Evolutionary conservation across 2,797 vertebrate species (phyloP).

Genomic region (Lacerta agilis): DNA sequence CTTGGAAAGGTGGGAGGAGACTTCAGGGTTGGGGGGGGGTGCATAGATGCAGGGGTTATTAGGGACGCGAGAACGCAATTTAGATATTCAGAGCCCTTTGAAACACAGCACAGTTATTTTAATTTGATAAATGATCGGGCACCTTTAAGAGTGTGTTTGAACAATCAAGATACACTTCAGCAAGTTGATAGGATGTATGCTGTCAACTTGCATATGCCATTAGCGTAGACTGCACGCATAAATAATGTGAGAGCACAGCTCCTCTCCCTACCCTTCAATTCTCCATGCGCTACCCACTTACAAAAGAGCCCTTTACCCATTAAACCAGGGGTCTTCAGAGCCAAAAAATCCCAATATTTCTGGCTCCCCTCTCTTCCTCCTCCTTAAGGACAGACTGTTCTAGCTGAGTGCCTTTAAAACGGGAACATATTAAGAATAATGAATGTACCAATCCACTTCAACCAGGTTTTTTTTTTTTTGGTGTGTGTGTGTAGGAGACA

Average conservation of each 20-base stretch:
- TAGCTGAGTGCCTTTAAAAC: slow-evolving; percentile 24
- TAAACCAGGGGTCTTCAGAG: slow-evolving; percentile 5
- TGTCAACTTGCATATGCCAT: slow-evolving; percentile 73
- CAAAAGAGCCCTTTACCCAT: slow-evolving; percentile 25
- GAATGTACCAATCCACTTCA: not conserved
- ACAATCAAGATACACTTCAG: slow-evolving; percentile 74
- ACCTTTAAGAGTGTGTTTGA: slow-evolving; percentile 74
- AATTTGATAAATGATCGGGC: slow-evolving; percentile 70
- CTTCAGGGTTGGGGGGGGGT: not conserved
- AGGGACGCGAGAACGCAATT: slow-evolving; percentile 2
- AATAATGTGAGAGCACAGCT: slow-evolving; percentile 43
- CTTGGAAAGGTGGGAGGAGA: slow-evolving; percentile 6
- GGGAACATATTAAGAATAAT: slow-evolving; percentile 8
- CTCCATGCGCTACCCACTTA: slow-evolving; percentile 17
- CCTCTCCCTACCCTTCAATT: slow-evolving; percentile 12
- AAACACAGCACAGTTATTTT: slow-evolving; percentile 50
- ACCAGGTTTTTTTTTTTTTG: too few species aligned
- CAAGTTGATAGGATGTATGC: slow-evolving; percentile 71
- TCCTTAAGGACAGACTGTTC: slow-evolving; percentile 4
- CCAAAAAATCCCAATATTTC: slow-evolving; percentile 8
- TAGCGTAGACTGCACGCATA: slow-evolving; percentile 56
- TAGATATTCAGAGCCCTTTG: slow-evolving; percentile 29
- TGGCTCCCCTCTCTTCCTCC: slow-evolving; percentile 1
- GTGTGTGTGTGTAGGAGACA: not conserved
- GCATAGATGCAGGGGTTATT: slow-evolving; percentile 12